phyloP scores from a whole-genome alignment of 2,113 vertebrate genomes.

The Siniperca chuatsi region DNA sequence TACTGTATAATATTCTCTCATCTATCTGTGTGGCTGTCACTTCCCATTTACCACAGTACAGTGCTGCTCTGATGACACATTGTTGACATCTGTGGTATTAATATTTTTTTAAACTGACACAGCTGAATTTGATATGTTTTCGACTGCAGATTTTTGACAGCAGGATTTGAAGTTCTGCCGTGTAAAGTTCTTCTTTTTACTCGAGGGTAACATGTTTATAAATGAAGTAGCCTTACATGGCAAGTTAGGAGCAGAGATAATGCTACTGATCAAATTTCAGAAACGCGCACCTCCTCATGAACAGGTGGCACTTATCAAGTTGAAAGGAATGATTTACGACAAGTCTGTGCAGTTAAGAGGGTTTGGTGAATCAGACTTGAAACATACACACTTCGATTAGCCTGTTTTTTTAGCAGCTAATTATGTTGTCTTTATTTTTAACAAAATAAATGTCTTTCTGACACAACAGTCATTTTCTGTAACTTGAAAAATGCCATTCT shows the following conservation, averaged over 20 bases:
- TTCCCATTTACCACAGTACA: conserved; percentile 4
- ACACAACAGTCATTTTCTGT: not conserved
- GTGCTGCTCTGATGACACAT: not conserved
- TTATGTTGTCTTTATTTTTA: too few relatives aligned
- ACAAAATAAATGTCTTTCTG: not conserved
- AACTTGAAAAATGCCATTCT: not conserved
- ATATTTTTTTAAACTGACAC: not conserved
- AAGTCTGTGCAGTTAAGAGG: not conserved
- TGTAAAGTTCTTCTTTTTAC: not conserved
- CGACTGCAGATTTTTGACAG: not conserved
- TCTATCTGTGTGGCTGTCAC: not conserved
- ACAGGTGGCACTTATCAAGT: not conserved
- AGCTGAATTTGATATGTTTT: not conserved
- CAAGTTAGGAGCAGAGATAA: too few relatives aligned
- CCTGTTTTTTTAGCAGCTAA: not conserved
- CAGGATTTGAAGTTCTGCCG: not conserved
- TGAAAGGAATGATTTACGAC: not conserved
- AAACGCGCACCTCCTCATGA: not conserved
- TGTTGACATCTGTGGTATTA: not conserved
- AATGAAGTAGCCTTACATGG: not conserved
- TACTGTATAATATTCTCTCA: not conserved
- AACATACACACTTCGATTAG: too few relatives aligned
- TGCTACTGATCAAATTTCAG: not conserved
- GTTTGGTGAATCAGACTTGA: too few relatives aligned
- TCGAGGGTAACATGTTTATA: too few relatives aligned